Base-by-base conservation (phyloP, 2,113 vertebrate species). In the Vicugna pacos region DNA sequence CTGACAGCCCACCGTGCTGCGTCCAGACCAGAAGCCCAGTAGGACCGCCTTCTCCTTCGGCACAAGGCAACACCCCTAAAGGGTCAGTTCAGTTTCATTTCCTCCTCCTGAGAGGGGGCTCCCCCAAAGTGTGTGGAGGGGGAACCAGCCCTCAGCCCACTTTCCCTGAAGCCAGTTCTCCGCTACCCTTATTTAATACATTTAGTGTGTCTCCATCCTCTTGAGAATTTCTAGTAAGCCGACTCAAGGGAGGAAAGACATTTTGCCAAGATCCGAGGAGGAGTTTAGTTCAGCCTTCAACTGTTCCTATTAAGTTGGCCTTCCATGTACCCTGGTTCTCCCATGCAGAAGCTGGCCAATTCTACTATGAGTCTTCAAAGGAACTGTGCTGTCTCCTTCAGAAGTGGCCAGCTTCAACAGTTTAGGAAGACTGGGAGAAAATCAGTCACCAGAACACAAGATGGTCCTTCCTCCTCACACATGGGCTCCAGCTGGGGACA, bases 221-320 rank as follows among this genome's bases (percentile, higher is more conserved):
- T 95, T 97, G 88, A 97, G 96, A 89, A 82, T 85, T 96, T 96
- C 96, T 97, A 97, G 95, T 80, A 97, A 97, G 86, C 69, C 72
- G 97, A 92, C 93, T 95, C 91, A 92, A 91, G 89, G 76, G 89
- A 95, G 77, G 86, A 72, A 35, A 50, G 94, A 97, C 91, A 97
- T 95, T 98, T 87, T 98, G 97, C 93, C 94, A 97, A 97, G 97
- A 98, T 93, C 79, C 83, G 94, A 95, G 96, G 95, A 98, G 93
- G 93, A 94, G 88, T 42, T 42, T 42, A n/a, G 50, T 79, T 97
- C 93, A 97, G 89, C 93, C 85, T 97, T 95, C 98, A 98, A 96
- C 96, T 94, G 54, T 98, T 98, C 96, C 97, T 97, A 97, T 97
- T 96, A 95, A 98, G 97, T 93, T 93, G 88, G 86, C 95, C 96